Conservation (phyloP, 2,113 vertebrate genomes). For the Sinosuthora webbiana region DNA sequence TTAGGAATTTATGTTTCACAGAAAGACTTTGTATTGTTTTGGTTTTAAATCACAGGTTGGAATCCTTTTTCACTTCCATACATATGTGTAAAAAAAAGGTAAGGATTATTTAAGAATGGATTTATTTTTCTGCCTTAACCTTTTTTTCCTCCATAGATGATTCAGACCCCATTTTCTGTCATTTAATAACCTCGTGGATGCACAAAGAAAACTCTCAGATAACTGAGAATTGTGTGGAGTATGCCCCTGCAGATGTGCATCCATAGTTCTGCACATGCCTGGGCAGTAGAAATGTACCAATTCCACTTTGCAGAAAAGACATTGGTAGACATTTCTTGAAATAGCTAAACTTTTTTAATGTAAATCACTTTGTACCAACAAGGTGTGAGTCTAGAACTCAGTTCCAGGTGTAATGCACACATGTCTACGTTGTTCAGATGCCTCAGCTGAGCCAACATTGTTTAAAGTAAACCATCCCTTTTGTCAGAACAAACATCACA, state of each 20-base stretch:
- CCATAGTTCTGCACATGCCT: not conserved
- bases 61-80: not conserved
- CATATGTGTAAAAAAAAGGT: not conserved
- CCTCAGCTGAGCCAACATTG: not conserved
- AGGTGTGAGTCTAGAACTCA: not conserved
- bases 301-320: not conserved
- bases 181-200: fast-evolving
- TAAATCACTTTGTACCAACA: not conserved
- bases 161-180: not conserved
- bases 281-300: not conserved
- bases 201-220: not conserved
- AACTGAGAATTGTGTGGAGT: not conserved
- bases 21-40: not conserved
- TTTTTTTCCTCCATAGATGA: not conserved
- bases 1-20: not conserved
- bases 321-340: not conserved
- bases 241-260: not conserved
- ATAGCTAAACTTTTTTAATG: not conserved
- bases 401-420: not conserved
- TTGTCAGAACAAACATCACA: not conserved
- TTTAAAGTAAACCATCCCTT: not conserved
- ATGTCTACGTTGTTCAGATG: not conserved
- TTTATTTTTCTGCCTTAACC: not conserved
- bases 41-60: not conserved
- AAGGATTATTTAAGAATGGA: not conserved